These are phyloP conservation scores for Anas bahamensis DNA, from an alignment of 2,797 vertebrate species.

Conservation along the genomic window DNA sequence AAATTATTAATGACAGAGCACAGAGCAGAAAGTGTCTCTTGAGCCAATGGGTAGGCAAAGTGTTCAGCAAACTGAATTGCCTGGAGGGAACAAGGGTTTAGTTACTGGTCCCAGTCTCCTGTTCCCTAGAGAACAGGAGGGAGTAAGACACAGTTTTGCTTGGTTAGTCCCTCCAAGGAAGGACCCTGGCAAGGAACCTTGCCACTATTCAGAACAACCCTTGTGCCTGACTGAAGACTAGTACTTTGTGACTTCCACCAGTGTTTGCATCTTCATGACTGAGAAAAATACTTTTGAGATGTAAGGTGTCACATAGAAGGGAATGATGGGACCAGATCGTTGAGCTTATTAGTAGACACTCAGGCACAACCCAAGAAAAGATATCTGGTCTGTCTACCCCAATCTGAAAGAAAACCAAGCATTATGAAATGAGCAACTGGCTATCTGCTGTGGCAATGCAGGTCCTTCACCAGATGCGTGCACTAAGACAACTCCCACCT, in stretches of 20 bases:
- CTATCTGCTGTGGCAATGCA: background rate
- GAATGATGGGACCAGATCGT: background rate
- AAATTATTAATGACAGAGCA: slow-evolving; percentile 50
- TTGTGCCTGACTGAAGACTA: background rate
- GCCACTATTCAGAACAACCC: background rate
- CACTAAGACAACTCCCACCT: background rate
- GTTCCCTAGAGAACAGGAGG: background rate
- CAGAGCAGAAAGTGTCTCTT: background rate
- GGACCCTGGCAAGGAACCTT: background rate
- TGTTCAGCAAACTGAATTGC: background rate
- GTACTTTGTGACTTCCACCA: background rate
- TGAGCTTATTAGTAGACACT: background rate
- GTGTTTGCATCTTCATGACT: background rate
- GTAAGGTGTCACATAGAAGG: background rate
- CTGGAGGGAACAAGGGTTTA: background rate
- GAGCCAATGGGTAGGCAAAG: background rate
- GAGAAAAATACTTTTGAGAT: background rate
- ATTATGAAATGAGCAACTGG: background rate
- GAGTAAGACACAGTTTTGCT: background rate
- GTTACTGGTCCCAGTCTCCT: background rate
- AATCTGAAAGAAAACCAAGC: background rate
- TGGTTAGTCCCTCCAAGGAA: background rate
- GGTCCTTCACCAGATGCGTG: background rate
- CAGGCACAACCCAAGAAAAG: background rate
- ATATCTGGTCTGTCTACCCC: background rate